These are phyloP conservation scores for Drosophila lacicola DNA, from an alignment of 2,888 invertebrate species.

Conservation along the genomic window DNA sequence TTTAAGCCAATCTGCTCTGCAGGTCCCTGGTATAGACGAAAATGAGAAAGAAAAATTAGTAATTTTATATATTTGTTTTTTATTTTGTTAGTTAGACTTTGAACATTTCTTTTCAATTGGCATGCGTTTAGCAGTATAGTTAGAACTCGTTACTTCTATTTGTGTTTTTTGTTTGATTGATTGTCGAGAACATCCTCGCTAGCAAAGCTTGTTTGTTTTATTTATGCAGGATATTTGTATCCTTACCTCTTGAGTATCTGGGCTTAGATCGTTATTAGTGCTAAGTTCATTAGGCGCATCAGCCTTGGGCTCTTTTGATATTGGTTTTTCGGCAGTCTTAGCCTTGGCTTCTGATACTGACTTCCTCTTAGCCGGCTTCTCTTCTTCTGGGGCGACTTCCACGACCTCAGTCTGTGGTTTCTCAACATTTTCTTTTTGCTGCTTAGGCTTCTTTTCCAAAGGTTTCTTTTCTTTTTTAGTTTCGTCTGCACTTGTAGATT, in stretches of 20 bases:
- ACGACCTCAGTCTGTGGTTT: neutral
- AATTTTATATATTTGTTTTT: neutral
- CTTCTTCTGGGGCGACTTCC: neutral
- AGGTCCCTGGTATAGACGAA: conserved; percentile 62
- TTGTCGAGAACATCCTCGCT: neutral
- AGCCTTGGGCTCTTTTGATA: neutral
- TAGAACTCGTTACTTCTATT: neutral
- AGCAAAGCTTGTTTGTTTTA: neutral
- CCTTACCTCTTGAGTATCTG: conserved; percentile 34
- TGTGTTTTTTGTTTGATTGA: conserved; percentile 11
- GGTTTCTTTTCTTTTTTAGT: conserved; percentile 6
- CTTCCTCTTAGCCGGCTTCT: neutral
- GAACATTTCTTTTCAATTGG: neutral
- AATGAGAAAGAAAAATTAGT: neutral
- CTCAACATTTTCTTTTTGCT: neutral
- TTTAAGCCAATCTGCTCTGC: conserved; percentile 75
- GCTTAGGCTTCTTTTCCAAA: neutral
- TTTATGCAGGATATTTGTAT: conserved; percentile 5
- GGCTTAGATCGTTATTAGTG: conserved; percentile 1
- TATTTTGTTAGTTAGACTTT: neutral
- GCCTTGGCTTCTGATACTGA: neutral
- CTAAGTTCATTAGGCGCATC: neutral
- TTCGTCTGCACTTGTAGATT: neutral
- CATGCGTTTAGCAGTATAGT: conserved; percentile 10
- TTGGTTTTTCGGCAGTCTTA: conserved; percentile 1